Evolutionary conservation across 2,113 vertebrate genomes (phyloP).

Genomic region (Xenus cinereus): DNA sequence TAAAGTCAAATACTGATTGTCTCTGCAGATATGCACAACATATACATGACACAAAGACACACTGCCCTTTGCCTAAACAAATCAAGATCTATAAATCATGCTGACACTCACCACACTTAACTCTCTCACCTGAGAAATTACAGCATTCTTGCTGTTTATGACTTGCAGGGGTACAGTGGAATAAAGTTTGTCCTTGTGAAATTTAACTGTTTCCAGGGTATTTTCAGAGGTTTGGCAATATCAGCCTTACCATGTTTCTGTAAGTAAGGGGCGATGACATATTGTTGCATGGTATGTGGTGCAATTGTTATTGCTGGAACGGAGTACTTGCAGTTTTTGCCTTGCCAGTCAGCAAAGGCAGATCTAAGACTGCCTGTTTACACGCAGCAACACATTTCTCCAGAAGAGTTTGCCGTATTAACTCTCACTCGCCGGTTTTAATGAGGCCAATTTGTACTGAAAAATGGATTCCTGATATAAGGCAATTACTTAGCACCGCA

Average conservation of each 20-base stretch:
- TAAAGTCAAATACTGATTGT: background rate
- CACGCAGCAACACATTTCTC: background rate
- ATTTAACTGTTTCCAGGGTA: background rate
- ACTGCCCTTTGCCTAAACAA: constrained; percentile 8
- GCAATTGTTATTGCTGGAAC: background rate
- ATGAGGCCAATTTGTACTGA: constrained; percentile 7
- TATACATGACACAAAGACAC: constrained; percentile 8
- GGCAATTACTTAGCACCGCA: background rate
- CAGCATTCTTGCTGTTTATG: background rate
- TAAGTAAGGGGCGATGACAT: background rate
- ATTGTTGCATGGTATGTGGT: background rate
- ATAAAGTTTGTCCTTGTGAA: background rate
- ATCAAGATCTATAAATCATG: constrained; percentile 22
- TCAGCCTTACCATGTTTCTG: background rate
- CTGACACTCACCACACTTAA: background rate
- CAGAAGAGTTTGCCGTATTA: background rate
- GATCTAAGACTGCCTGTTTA: background rate
- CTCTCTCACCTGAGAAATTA: constrained; percentile 16
- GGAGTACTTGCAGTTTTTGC: background rate
- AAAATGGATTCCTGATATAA: constrained; percentile 12
- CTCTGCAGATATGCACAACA: constrained; percentile 12
- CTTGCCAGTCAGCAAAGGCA: background rate
- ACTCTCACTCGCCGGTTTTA: background rate
- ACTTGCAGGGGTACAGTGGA: background rate
- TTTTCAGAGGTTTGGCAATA: background rate